A percentile compares a stretch with the other conserved stretches of the same genome.
Evolutionary conservation across 2,113 vertebrate genomes (phyloP).

Genomic region (Syngnathoides biaculeatus): DNA sequence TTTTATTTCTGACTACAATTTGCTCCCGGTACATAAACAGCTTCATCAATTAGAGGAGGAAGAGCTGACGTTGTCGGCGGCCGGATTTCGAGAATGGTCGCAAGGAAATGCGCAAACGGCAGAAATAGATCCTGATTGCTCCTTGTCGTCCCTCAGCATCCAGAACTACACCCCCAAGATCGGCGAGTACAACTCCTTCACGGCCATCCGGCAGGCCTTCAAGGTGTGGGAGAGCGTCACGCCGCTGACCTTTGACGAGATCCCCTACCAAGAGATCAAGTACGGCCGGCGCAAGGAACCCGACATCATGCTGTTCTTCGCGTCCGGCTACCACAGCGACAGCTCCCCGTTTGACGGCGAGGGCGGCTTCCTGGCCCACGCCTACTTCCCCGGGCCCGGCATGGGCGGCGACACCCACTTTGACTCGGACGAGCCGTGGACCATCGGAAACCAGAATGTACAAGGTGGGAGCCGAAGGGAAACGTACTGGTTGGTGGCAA

Average conservation of each 20-base stretch:
- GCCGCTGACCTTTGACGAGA: slow-evolving; percentile 86
- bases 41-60: too few species aligned
- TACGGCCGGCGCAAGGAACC: slow-evolving; percentile 87
- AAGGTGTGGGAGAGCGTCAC: slow-evolving; percentile 87
- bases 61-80: too few species aligned
- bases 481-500: too few species aligned
- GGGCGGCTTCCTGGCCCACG: slow-evolving; percentile 94
- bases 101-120: too few species aligned
- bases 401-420: slow-evolving; percentile 97
- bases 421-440: slow-evolving; percentile 95
- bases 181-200: slow-evolving; percentile 82
- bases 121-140: neutral
- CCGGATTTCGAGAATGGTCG: too few species aligned
- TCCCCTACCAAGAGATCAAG: slow-evolving; percentile 86
- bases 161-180: slow-evolving; percentile 97
- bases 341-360: slow-evolving; percentile 94
- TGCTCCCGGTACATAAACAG: too few species aligned
- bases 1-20: too few species aligned
- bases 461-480: slow-evolving; percentile 89
- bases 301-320: slow-evolving; percentile 97
- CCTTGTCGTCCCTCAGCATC: slow-evolving; percentile 74
- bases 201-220: slow-evolving; percentile 87
- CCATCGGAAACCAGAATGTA: slow-evolving; percentile 83
- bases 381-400: slow-evolving; percentile 92
- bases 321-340: slow-evolving; percentile 93